phyloP scores from a whole-genome alignment of 2,888 invertebrate genomes.

The Agrypnus murinus region DNA sequence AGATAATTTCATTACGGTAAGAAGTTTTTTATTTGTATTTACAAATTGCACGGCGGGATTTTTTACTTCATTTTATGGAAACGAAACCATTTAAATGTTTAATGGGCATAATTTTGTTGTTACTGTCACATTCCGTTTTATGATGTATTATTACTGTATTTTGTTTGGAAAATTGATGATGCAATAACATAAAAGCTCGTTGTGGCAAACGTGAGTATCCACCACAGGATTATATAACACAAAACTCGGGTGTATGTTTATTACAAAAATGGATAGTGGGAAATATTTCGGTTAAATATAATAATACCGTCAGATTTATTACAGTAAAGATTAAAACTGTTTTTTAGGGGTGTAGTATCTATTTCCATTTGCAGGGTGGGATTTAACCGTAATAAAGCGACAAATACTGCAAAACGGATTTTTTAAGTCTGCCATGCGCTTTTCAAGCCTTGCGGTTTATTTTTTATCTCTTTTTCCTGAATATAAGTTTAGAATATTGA shows the following conservation, averaged over 20 bases:
- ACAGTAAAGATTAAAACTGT: not conserved
- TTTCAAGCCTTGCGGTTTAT: too few relatives aligned
- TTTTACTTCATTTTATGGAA: conserved; percentile 38
- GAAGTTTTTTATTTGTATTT: conserved; percentile 39
- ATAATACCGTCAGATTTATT: not conserved
- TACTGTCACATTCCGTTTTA: conserved; percentile 37
- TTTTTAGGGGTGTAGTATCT: not conserved
- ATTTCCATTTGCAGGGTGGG: too few relatives aligned
- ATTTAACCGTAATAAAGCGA: too few relatives aligned
- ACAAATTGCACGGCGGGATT: conserved; percentile 31
- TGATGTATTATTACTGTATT: conserved; percentile 32
- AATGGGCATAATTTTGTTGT: conserved; percentile 37
- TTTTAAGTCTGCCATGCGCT: too few relatives aligned
- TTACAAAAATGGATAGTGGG: conserved; percentile 35
- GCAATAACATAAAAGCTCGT: conserved; percentile 48
- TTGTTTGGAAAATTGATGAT: conserved; percentile 44
- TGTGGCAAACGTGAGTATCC: conserved; percentile 41
- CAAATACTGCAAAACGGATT: too few relatives aligned
- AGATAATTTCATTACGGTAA: conserved; percentile 47
- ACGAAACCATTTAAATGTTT: conserved; percentile 30
- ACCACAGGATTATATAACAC: conserved; percentile 30
- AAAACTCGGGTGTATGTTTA: conserved; percentile 28
- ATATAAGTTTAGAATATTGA: too few relatives aligned
- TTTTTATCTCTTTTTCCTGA: too few relatives aligned
- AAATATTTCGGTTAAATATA: conserved; percentile 9